Base-by-base conservation (phyloP, 1,140 invertebrate genomes). In the Oscheius sp. region DNA sequence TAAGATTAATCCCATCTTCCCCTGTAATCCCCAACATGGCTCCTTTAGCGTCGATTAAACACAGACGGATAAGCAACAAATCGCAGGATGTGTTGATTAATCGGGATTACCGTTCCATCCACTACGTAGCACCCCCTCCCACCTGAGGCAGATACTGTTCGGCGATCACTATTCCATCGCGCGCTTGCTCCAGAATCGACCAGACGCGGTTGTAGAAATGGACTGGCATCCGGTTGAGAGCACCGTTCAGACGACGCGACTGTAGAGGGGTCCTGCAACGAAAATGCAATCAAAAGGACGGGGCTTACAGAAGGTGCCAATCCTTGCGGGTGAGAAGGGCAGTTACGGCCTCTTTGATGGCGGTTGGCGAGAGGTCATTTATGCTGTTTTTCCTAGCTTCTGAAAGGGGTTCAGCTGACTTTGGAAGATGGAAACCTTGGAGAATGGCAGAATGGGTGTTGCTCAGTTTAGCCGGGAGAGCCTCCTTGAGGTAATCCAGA, bases 201-300 rank as follows among this genome's bases (percentile, higher is more conserved):
- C 95, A 99, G 0, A 99, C 93, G 85, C 92, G 89, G 80, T 93
- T 87, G 83, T 97, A 98, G 87, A 99, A 97, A 79, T 93, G 90
- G 77, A 90, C 89, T 0, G 96, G 96, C 0, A 97, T 95, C 59
- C 94, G 88, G 82, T 95, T 96, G 10, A 99, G 86, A 79, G 94
- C 94, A 2, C 96, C 96, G 87, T 97, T 95, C 31, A 99, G 89
- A 85, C 92, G 91, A 38, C 95, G 88, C 58, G 91, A 89, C 83
- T 94, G 90, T 34, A 92, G 85, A 1, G 89, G 88, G 0, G 79
- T 64, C n/a, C 80, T 82, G 36, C 36, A 69, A 18, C 18, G 4
- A 26, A 69, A n/a, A 13, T 34, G 20, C 23, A 29, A 45, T n/a
- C 23, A 36, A 77, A 52, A 4, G 26, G 15, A 23, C 35, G 55